These are phyloP conservation scores for Oreochromis mossambicus DNA, from an alignment of 2,797 vertebrate species.

Conservation along the genomic window DNA sequence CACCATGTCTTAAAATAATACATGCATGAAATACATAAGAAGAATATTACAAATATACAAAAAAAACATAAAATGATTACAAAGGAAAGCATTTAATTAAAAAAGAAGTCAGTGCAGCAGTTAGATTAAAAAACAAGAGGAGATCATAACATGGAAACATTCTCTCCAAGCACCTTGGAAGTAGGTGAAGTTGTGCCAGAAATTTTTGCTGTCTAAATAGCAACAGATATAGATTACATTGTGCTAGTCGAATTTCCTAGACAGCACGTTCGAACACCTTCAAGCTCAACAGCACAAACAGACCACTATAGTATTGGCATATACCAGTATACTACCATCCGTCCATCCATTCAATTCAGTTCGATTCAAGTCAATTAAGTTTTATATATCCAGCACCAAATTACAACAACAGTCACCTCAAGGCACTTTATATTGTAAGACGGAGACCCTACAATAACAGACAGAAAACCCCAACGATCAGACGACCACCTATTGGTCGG, in stretches of 20 bases:
- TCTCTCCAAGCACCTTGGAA: neutral
- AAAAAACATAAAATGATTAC: neutral
- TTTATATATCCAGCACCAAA: neutral
- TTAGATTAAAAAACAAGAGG: neutral
- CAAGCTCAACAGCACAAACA: neutral
- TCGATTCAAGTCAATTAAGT: neutral
- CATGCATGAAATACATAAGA: neutral
- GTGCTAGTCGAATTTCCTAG: neutral
- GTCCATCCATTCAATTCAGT: neutral
- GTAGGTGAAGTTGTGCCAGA: neutral
- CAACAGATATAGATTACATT: neutral
- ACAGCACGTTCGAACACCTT: neutral
- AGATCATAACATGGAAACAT: neutral
- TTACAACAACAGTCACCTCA: neutral
- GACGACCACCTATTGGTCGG: neutral
- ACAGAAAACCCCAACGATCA: neutral
- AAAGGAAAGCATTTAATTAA: neutral
- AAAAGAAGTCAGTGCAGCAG: neutral
- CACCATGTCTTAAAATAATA: too few relatives aligned
- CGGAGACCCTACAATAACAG: neutral
- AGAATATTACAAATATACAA: neutral
- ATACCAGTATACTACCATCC: neutral
- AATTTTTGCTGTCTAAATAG: fast-evolving
- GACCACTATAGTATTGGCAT: neutral
- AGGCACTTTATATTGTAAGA: neutral